phyloP scores from a whole-genome alignment of 2,797 vertebrate species.

The Megalops cyprinoides region DNA sequence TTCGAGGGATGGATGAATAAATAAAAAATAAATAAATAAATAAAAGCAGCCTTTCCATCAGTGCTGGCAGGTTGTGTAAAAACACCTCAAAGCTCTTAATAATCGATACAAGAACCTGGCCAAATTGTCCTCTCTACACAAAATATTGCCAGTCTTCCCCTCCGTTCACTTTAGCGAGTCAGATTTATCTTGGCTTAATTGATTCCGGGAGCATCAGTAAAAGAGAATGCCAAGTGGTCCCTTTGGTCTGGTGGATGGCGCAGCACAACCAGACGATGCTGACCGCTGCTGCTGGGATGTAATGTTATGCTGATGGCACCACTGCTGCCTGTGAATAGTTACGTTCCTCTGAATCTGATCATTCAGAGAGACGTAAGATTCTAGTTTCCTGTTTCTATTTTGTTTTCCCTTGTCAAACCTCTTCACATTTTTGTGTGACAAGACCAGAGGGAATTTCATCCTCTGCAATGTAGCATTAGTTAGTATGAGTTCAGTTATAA shows the following conservation, averaged over 20 bases:
- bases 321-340: not conserved
- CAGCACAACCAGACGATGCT: not conserved
- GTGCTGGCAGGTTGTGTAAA: constrained; percentile 22
- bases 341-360: not conserved
- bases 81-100: constrained; percentile 33
- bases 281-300: not conserved
- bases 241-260: not conserved
- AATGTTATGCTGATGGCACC: not conserved
- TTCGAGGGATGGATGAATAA: not conserved
- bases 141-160: constrained; percentile 23
- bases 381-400: too few species aligned
- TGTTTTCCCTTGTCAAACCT: too few species aligned
- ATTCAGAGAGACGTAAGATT: too few species aligned
- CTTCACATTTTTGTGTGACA: too few species aligned
- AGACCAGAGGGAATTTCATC: too few species aligned
- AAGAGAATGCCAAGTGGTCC: not conserved
- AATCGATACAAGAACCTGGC: constrained; percentile 18
- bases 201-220: constrained; percentile 22
- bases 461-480: too few species aligned
- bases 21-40: constrained; percentile 3
- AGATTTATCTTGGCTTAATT: constrained; percentile 37
- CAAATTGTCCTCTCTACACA: constrained; percentile 1
- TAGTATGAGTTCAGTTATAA: too few species aligned
- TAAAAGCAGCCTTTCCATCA: not conserved
- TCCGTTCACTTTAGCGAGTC: not conserved